phyloP scores from a whole-genome alignment of 2,888 invertebrate genomes.

The Lathronympha strigana region DNA sequence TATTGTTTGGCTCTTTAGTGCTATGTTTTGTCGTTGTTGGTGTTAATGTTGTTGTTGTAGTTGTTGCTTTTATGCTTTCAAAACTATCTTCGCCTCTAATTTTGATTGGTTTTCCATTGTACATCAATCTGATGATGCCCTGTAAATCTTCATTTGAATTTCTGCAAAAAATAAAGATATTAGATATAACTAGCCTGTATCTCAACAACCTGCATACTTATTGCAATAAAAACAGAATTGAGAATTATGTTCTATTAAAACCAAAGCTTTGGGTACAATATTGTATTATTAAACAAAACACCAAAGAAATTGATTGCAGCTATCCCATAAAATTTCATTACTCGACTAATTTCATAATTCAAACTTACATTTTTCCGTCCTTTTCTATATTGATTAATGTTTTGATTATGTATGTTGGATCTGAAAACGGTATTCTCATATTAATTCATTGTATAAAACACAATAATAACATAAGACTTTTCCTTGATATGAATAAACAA shows the following conservation, averaged over 20 bases:
- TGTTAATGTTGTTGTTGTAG: slow-evolving; percentile 14
- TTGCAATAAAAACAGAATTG: no score
- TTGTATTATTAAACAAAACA: no score
- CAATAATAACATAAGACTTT: no score
- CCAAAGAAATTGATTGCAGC: no score
- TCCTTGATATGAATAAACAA: no score
- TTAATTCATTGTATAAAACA: not conserved
- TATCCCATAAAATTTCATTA: no score
- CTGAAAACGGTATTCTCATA: slow-evolving; percentile 49
- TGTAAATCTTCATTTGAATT: slow-evolving; percentile 56
- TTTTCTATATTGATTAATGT: slow-evolving; percentile 66
- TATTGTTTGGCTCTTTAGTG: not conserved
- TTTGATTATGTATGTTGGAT: slow-evolving; percentile 61
- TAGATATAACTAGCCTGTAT: not conserved
- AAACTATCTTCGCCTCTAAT: slow-evolving; percentile 49
- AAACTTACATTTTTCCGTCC: slow-evolving; percentile 55
- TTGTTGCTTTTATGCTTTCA: slow-evolving; percentile 26
- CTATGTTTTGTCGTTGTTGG: not conserved
- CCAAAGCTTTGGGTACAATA: no score
- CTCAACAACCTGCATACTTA: no score
- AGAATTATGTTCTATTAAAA: no score
- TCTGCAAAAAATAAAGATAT: slow-evolving; percentile 52
- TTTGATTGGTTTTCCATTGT: slow-evolving; percentile 65
- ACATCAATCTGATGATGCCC: slow-evolving; percentile 64
- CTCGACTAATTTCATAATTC: not conserved